phyloP scores from a whole-genome alignment of 2,888 invertebrate genomes.

The Pseudoips prasinana region DNA sequence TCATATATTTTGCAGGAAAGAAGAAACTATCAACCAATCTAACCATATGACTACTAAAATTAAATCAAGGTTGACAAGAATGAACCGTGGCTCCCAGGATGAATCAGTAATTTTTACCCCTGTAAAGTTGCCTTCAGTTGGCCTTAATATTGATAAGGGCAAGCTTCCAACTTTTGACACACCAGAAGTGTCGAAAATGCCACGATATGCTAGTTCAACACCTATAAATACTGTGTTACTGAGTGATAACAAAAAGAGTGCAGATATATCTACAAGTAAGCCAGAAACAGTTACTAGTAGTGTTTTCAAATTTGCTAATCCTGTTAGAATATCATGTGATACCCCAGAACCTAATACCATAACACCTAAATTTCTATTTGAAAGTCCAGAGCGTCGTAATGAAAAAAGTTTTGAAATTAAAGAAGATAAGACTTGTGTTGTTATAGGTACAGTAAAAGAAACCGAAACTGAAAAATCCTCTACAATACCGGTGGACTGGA shows the following conservation, averaged over 20 bases:
- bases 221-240: constrained; percentile 14
- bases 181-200: constrained; percentile 8
- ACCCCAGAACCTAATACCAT: constrained; percentile 17
- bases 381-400: constrained; percentile 45
- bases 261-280: constrained; percentile 26
- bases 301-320: constrained; percentile 53
- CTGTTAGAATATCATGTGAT: constrained; percentile 45
- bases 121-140: constrained; percentile 49
- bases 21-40: constrained; percentile 25
- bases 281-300: constrained; percentile 28
- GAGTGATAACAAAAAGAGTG: constrained; percentile 8
- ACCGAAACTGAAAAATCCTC: constrained; percentile 20
- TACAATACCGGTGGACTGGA: constrained; percentile 37
- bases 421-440: constrained; percentile 26
- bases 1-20: constrained; percentile 29
- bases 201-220: constrained; percentile 16
- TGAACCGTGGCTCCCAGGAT: constrained; percentile 34
- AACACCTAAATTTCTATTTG: constrained; percentile 46
- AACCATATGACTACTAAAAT: constrained; percentile 53
- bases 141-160: constrained; percentile 53
- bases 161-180: constrained; percentile 54
- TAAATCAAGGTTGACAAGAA: constrained; percentile 48
- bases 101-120: constrained; percentile 31
- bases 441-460: constrained; percentile 31
- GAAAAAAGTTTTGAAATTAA: constrained; percentile 28